phyloP scores from a whole-genome alignment of 2,113 vertebrate genomes.

The Nematolebias whitei region DNA sequence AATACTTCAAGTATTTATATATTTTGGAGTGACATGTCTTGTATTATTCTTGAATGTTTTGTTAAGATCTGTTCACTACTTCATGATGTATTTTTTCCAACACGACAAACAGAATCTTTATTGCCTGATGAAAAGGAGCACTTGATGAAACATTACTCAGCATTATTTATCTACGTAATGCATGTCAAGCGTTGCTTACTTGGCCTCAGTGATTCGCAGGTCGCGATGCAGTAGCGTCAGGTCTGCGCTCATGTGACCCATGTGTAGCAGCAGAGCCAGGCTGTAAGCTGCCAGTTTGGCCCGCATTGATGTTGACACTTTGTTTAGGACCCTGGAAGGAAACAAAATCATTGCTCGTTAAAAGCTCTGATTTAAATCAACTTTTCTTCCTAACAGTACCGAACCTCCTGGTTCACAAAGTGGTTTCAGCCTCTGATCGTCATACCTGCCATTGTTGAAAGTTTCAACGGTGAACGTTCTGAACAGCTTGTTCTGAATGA shows the following conservation, averaged over 20 bases:
- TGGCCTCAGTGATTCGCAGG: constrained; percentile 68
- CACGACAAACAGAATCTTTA: no score
- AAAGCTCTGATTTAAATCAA: not conserved
- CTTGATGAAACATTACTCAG: no score
- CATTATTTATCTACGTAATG: no score
- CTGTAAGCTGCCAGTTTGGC: constrained; percentile 74
- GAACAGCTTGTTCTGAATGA: constrained; percentile 71
- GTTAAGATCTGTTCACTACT: no score
- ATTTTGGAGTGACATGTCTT: no score
- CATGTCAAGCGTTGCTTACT: constrained; percentile 43
- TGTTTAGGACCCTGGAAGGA: constrained; percentile 63
- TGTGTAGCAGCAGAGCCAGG: constrained; percentile 77
- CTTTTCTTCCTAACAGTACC: not conserved
- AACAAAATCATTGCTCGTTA: not conserved
- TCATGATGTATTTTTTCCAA: no score
- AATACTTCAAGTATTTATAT: no score
- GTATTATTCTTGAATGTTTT: no score
- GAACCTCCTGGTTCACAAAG: not conserved
- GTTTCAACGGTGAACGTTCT: constrained; percentile 74
- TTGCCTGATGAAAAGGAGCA: no score
- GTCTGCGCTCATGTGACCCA: constrained; percentile 71
- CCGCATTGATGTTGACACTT: constrained; percentile 70
- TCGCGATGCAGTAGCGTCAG: constrained; percentile 80
- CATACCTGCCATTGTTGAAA: constrained; percentile 73
- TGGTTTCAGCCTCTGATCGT: not conserved